Percentiles rank a stretch among this genome's conserved stretches.
phyloP scores from a whole-genome alignment of 1,140 invertebrate species.

The Calephelis virginiensis region DNA sequence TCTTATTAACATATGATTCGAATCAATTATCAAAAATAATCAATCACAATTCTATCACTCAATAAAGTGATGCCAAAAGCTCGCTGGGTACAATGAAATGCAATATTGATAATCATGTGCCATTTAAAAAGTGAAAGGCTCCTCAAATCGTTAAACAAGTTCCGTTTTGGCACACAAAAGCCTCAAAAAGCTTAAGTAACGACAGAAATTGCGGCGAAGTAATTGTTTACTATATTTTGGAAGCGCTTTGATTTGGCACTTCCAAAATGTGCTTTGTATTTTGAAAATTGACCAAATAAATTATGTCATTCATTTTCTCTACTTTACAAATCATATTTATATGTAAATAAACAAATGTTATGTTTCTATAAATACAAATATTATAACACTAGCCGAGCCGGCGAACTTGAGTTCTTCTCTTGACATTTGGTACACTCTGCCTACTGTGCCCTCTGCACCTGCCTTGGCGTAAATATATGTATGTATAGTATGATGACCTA shows the following conservation, averaged over 20 bases:
- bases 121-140: slow-evolving; percentile 48
- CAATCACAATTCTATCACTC: not conserved
- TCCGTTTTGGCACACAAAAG: slow-evolving; percentile 35
- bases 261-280: too few relatives aligned
- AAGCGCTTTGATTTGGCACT: not conserved
- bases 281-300: too few relatives aligned
- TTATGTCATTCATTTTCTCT: too few relatives aligned
- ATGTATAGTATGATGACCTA: too few relatives aligned
- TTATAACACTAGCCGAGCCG: too few relatives aligned
- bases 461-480: too few relatives aligned
- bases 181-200: slow-evolving; percentile 9
- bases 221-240: slow-evolving; percentile 8
- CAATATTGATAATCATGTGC: slow-evolving; percentile 26
- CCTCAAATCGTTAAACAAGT: slow-evolving; percentile 42
- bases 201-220: not conserved
- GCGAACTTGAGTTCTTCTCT: too few relatives aligned
- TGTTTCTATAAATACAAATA: too few relatives aligned
- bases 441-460: too few relatives aligned
- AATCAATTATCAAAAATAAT: not conserved
- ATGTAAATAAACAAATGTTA: too few relatives aligned
- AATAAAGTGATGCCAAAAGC: not conserved
- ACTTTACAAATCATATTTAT: too few relatives aligned
- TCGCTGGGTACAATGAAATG: slow-evolving; percentile 3
- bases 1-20: not conserved
- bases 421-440: too few relatives aligned